phyloP scores from a whole-genome alignment of 1,140 invertebrate species.

The Fopius arisanus region DNA sequence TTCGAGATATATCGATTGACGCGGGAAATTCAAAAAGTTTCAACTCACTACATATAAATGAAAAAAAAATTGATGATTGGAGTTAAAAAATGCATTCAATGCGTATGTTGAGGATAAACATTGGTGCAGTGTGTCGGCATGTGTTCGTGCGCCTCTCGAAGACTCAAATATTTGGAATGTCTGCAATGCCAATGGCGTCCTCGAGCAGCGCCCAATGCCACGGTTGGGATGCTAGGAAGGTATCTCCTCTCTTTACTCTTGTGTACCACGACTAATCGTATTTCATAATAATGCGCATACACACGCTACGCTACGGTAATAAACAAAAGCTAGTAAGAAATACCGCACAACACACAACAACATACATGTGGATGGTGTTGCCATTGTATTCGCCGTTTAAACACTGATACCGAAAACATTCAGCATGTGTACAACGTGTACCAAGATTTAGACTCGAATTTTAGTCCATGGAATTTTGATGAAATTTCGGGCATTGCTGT shows the following conservation, averaged over 20 bases:
- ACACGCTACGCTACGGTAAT: constrained; percentile 45
- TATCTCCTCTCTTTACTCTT: not conserved
- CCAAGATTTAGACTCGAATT: constrained; percentile 38
- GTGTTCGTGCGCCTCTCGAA: constrained; percentile 35
- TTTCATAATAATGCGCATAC: constrained; percentile 51
- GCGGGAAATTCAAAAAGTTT: too few relatives aligned
- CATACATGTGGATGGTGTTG: constrained; percentile 9
- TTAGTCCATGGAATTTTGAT: constrained; percentile 61
- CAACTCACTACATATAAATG: too few relatives aligned
- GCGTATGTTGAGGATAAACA: not conserved
- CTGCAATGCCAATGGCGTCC: constrained; percentile 32
- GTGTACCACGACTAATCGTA: constrained; percentile 51
- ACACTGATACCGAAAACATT: constrained; percentile 12
- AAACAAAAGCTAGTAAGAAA: constrained; percentile 53
- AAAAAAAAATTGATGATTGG: not conserved
- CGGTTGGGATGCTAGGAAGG: constrained; percentile 1
- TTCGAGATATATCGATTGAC: too few relatives aligned
- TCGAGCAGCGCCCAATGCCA: constrained; percentile 8
- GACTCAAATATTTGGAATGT: constrained; percentile 47
- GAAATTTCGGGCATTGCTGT: constrained; percentile 64
- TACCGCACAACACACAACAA: constrained; percentile 26
- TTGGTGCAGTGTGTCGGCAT: not conserved
- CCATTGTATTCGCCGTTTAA: constrained; percentile 21
- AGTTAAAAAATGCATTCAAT: not conserved
- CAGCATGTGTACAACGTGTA: not conserved